Evolutionary conservation across 2,888 invertebrate genomes (phyloP), one percentile per base, ranked within the genome.

Genomic region (Himalopsyche anomala): DNA sequence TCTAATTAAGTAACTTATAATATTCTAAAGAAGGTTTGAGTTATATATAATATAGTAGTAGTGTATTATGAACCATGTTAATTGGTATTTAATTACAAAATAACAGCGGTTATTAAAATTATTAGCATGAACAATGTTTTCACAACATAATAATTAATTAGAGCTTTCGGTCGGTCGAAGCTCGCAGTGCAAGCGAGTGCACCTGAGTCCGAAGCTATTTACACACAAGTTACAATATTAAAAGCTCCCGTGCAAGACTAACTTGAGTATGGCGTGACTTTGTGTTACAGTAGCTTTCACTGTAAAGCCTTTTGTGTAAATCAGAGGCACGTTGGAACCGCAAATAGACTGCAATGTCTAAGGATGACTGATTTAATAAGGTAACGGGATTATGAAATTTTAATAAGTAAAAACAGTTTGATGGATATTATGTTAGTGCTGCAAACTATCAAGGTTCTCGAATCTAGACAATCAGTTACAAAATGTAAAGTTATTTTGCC

Each of bases 221-320:
- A 36, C 36, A 62, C 19, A 19, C 62, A 62, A 62, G 74, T 36
- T 74, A 74, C 28, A 36, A 74, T 36, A 74, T 74, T 74, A 74
- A 74, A 38, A 74, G 36, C 74, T 74, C 38, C 74, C 15, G 19
- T 74, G 36, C 15, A 74, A 74, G 36, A 9, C 69, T 69, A 69
- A 74, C 74, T 74, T 15, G 38, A 74, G 74, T 74, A 74, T 74
- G 36, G 74, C 74, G 74, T 74, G 74, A 74, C 74, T 74, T 5
- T n/a, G 15, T 36, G 36, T 2, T 36, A 38, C 36, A 62, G 19
- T 19, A 51, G 51, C 51, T 15, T 62, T 8, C 36, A 9, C 36
- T 12, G 74, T 6, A 38, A 38, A 74, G 74, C 74, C 15, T 74
- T 36, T 36, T 74, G 74, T 74, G 38, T 74, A 74, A 74, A 74